A percentile compares a stretch with the other conserved stretches of the same genome.
These are phyloP conservation scores for Cardiocondyla obscurior DNA, from an alignment of 1,140 invertebrate genomes.

Conservation along the genomic window DNA sequence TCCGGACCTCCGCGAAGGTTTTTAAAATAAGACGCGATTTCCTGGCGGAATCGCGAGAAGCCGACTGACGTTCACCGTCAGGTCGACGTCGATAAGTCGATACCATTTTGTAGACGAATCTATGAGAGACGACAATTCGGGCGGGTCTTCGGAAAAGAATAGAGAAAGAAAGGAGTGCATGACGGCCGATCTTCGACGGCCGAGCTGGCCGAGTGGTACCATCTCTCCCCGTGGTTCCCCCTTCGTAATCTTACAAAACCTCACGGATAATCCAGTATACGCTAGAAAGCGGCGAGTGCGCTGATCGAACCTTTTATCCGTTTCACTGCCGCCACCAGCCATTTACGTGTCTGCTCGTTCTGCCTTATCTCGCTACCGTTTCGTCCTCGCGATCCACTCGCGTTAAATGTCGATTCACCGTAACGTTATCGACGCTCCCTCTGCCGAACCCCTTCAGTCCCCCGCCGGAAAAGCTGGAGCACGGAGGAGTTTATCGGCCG, in stretches of 20 bases:
- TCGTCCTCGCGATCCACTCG: constrained; percentile 60
- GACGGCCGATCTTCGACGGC: constrained; percentile 60
- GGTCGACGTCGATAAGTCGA: constrained; percentile 61
- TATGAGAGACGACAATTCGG: neutral
- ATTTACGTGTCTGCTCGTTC: constrained; percentile 63
- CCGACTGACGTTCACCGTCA: constrained; percentile 42
- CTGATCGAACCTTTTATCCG: constrained; percentile 72
- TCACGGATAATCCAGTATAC: constrained; percentile 66
- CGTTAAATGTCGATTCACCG: constrained; percentile 68
- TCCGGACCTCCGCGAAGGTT: neutral
- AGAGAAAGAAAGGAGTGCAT: neutral
- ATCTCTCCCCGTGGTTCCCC: too few relatives aligned
- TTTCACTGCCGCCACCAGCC: constrained; percentile 48
- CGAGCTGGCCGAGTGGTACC: too few relatives aligned
- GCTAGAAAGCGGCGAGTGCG: constrained; percentile 24
- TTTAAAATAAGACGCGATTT: constrained; percentile 42
- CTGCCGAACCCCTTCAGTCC: neutral
- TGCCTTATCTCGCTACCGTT: constrained; percentile 65
- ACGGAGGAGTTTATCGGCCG: constrained; percentile 57
- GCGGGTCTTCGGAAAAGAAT: neutral
- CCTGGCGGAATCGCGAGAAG: neutral
- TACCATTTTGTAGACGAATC: constrained; percentile 54
- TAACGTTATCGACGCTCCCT: constrained; percentile 49
- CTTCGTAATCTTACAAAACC: constrained; percentile 66
- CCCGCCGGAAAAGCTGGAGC: constrained; percentile 6